phyloP scores from a whole-genome alignment of 35 echinoderm and acorn worm genomes.

The Stichopus chloronotus region DNA sequence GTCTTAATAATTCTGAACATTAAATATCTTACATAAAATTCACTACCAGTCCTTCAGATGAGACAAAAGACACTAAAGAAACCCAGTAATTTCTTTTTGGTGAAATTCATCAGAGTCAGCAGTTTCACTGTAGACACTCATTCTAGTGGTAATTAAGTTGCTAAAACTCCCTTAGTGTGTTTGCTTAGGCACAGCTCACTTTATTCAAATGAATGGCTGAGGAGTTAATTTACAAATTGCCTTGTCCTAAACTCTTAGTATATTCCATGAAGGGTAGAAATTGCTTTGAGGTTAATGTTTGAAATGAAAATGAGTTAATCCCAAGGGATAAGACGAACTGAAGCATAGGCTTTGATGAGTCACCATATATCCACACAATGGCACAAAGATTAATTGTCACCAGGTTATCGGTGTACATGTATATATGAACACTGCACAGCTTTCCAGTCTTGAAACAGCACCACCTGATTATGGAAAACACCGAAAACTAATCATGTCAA shows the following conservation, averaged over 20 bases:
- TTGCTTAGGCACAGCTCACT: background rate
- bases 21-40: too few relatives aligned
- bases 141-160: background rate
- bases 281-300: background rate
- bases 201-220: background rate
- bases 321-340: slow-evolving; percentile 15
- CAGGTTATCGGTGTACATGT: too few relatives aligned
- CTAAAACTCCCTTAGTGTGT: background rate
- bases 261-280: background rate
- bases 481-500: too few relatives aligned
- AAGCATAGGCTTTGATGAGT: background rate
- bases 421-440: too few relatives aligned
- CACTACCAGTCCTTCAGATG: too few relatives aligned
- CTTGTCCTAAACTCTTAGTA: background rate
- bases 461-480: too few relatives aligned
- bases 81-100: background rate
- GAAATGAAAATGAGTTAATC: slow-evolving; percentile 5
- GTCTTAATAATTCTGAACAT: too few relatives aligned
- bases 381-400: too few relatives aligned
- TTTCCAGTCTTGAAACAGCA: too few relatives aligned
- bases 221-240: background rate
- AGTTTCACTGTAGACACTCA: slow-evolving; percentile 7
- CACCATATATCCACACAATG: background rate
- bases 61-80: too few relatives aligned
- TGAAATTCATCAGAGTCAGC: slow-evolving; percentile 1